Evolutionary conservation across 2,797 vertebrate species (phyloP).

Genomic region (Rachycentron canadum): DNA sequence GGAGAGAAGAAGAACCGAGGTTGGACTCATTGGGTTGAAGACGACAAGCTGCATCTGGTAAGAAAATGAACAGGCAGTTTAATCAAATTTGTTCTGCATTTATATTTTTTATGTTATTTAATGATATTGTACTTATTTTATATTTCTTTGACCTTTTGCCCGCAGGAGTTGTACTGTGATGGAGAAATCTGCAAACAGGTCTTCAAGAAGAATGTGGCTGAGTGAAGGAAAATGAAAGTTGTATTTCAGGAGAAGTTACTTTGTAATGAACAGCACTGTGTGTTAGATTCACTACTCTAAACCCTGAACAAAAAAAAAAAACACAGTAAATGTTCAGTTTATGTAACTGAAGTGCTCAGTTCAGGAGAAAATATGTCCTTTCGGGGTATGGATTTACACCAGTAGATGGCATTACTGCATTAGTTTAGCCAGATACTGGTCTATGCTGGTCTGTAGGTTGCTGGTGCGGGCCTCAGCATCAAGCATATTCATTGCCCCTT

Average conservation of each 20-base stretch:
- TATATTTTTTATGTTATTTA: background rate
- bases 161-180: conserved; percentile 91
- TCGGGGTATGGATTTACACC: conserved; percentile 34
- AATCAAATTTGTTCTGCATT: background rate
- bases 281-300: background rate
- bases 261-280: conserved; percentile 8
- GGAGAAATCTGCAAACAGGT: conserved; percentile 90
- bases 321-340: background rate
- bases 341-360: background rate
- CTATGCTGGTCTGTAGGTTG: conserved; percentile 3
- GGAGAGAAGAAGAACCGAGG: conserved; percentile 93
- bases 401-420: conserved; percentile 69
- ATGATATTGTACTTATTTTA: background rate
- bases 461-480: background rate
- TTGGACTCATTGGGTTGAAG: conserved; percentile 93
- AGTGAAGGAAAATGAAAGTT: conserved; percentile 47
- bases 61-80: background rate
- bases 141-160: conserved; percentile 9
- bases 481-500: background rate
- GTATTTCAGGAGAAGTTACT: conserved; percentile 6
- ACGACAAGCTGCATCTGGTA: conserved; percentile 91
- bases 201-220: conserved; percentile 81
- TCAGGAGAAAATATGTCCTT: background rate
- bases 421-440: conserved; percentile 18
- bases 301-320: conserved; percentile 24